These are phyloP conservation scores for Potamilus streckersoni DNA, from an alignment of 1,140 invertebrate species.

Conservation along the genomic window DNA sequence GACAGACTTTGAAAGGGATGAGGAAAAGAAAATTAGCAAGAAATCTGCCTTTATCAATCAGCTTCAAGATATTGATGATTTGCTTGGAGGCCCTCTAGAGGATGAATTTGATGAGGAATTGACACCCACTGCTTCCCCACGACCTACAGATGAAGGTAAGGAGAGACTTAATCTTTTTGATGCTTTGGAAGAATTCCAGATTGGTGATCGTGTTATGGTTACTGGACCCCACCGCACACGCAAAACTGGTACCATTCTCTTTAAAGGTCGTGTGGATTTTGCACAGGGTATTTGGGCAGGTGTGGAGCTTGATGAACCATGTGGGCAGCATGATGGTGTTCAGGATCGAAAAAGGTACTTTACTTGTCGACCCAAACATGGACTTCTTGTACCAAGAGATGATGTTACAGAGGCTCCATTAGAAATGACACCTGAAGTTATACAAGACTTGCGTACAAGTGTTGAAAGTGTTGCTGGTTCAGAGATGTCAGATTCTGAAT, in stretches of 20 bases:
- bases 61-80: constrained; percentile 34
- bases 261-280: constrained; percentile 90
- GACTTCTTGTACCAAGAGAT: constrained; percentile 66
- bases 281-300: constrained; percentile 78
- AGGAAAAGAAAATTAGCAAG: background rate
- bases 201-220: constrained; percentile 92
- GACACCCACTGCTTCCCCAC: constrained; percentile 51
- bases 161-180: constrained; percentile 36
- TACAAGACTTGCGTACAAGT: constrained; percentile 28
- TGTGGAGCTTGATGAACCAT: constrained; percentile 69
- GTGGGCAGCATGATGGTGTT: constrained; percentile 70
- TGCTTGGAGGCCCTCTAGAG: constrained; percentile 31
- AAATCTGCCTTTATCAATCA: constrained; percentile 5
- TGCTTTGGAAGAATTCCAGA: constrained; percentile 65
- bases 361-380: constrained; percentile 62
- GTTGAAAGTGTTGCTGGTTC: constrained; percentile 40
- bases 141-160: constrained; percentile 31
- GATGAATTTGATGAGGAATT: constrained; percentile 46
- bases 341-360: constrained; percentile 68
- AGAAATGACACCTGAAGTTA: constrained; percentile 16
- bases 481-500: constrained; percentile 36
- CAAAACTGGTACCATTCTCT: constrained; percentile 86
- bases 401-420: constrained; percentile 40
- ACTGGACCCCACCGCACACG: constrained; percentile 72
- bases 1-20: background rate